Base-by-base conservation (phyloP, 2,888 invertebrate species). In the Ochropleura leucogaster region DNA sequence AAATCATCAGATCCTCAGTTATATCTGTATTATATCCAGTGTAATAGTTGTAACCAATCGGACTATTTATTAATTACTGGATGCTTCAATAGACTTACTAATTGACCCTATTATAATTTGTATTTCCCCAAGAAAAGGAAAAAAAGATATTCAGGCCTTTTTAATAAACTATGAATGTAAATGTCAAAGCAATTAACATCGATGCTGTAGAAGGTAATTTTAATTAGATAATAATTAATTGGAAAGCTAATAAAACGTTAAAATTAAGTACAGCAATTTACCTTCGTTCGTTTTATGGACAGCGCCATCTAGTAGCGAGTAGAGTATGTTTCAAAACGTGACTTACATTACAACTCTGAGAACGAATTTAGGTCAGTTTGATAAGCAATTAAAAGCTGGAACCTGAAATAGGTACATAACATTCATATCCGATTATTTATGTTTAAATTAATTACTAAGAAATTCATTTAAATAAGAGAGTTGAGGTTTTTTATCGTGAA, bases 221-320 rank as follows among this genome's bases (percentile, higher is more conserved):
- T 65, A 47, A 72, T 49, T 78, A 49, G 18, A 64, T 49, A n/a
- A 44, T 64, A 65, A 65, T 49, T 49, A 60, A 60, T 42, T n/a
- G 42, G 53, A 16, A 12, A 55, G 47, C 0, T 30, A 53, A 51
- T 57, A 9, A 14, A 76, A 30, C 46, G 6, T 44, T 63, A 30
- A 47, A 6, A 14, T 16, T 14, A 47, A 47, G 16, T 20, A 42
- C 0, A 59, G 40, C 42, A 51, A 44, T 44, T 49, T 46, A 9
- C 51, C 55, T 30, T 64, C 30, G 67, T 68, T 6, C 18, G 20
- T 8, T n/a, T 55, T 40, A 12, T 40, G 44, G 20, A 62, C 69
- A 80, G 63, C 72, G 78, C 82, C 74, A 79, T 79, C 86, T 85
- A 73, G 74, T 65, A 73, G 20, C 42, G 46, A 79, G 63, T 83